Percentiles rank a stretch among this genome's conserved stretches.
These are phyloP conservation scores for Carassius carassius DNA, from an alignment of 2,113 vertebrate genomes.

Conservation along the genomic window DNA sequence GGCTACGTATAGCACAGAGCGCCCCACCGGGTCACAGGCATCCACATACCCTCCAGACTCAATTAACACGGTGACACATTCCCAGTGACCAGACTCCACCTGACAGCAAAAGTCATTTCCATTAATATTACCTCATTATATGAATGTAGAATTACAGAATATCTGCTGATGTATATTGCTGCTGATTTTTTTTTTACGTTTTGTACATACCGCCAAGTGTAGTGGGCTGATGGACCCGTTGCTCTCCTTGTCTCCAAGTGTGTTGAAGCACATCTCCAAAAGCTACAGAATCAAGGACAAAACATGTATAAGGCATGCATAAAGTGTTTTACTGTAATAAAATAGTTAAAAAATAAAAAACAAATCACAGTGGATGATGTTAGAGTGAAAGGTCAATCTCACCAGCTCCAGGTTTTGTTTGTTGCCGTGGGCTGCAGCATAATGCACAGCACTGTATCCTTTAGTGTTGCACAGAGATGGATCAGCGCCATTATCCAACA, in stretches of 20 bases:
- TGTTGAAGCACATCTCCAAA: constrained; percentile 97
- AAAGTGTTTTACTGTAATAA: background rate
- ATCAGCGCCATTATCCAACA: constrained; percentile 93
- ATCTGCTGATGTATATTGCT: background rate
- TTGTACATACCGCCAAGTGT: constrained; percentile 92
- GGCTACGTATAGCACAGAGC: constrained; percentile 89
- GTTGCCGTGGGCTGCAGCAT: constrained; percentile 93
- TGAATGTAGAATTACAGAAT: too few species aligned
- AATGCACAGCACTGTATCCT: constrained; percentile 95
- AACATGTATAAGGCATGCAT: background rate
- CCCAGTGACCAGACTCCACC: constrained; percentile 53
- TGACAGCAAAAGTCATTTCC: background rate
- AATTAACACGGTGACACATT: constrained; percentile 47
- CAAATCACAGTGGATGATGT: background rate
- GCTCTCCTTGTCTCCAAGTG: constrained; percentile 91
- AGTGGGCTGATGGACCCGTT: constrained; percentile 91
- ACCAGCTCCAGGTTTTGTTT: constrained; percentile 96
- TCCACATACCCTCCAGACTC: constrained; percentile 73
- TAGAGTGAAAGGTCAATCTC: constrained; percentile 53
- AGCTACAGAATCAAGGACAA: constrained; percentile 74
- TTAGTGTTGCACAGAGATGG: constrained; percentile 90
- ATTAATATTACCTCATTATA: too few species aligned
- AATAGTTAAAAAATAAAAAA: too few species aligned
- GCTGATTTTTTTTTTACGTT: background rate
- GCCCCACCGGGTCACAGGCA: constrained; percentile 86